Conservation (phyloP, 2,797 vertebrate species). For the Cichlasoma orientale region DNA sequence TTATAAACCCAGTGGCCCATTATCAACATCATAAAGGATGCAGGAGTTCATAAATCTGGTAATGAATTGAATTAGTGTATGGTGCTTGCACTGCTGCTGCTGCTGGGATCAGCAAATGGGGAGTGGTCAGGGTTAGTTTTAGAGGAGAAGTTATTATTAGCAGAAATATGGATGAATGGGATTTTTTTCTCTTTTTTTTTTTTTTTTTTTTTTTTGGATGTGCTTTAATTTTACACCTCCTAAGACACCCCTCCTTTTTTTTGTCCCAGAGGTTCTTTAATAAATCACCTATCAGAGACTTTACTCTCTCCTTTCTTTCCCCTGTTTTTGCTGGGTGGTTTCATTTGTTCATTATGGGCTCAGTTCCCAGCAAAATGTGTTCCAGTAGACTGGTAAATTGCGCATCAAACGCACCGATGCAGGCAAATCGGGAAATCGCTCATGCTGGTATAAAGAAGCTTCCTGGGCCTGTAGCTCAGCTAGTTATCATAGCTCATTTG, state of each 20-base stretch:
- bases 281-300: background rate
- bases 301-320: background rate
- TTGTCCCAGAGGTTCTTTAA: background rate
- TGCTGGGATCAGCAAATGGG: conserved; percentile 28
- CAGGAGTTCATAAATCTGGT: conserved; percentile 35
- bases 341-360: conserved; percentile 27
- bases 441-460: conserved; percentile 42
- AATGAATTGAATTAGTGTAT: conserved; percentile 33
- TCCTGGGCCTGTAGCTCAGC: conserved; percentile 28
- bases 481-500: conserved; percentile 48
- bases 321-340: conserved; percentile 6
- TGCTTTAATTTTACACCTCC: background rate
- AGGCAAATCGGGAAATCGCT: conserved; percentile 58
- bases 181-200: too few species aligned
- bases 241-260: background rate
- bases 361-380: conserved; percentile 39
- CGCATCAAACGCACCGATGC: conserved; percentile 52
- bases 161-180: background rate
- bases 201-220: background rate
- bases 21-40: conserved; percentile 39
- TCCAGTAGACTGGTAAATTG: conserved; percentile 62
- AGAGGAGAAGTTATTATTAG: background rate
- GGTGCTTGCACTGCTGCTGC: conserved; percentile 20
- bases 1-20: conserved; percentile 24
- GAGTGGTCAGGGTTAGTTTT: conserved; percentile 35